Percentiles rank a stretch among this genome's conserved stretches.
Evolutionary conservation across 2,797 vertebrate genomes (phyloP).

Genomic region (Pantherophis alleghaniensis): DNA sequence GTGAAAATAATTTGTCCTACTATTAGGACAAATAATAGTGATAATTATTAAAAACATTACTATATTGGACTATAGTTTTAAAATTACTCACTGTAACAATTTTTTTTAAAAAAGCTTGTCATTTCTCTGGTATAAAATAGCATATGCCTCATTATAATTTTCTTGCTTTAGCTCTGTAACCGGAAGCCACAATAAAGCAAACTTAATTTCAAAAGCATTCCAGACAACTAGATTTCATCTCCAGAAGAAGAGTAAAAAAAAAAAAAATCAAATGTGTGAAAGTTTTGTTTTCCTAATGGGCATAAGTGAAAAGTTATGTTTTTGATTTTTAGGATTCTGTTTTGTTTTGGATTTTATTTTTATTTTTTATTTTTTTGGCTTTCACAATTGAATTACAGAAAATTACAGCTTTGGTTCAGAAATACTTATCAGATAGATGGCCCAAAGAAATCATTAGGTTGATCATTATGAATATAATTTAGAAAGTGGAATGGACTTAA

Average conservation of each 20-base stretch:
- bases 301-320: conserved; percentile 33
- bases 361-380: neutral
- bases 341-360: neutral
- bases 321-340: neutral
- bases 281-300: conserved; percentile 34
- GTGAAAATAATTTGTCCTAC: neutral
- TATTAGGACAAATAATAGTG: conserved; percentile 20
- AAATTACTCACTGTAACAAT: conserved; percentile 47
- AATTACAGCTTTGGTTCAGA: conserved; percentile 32
- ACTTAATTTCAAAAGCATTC: conserved; percentile 26
- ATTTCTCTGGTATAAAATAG: conserved; percentile 51
- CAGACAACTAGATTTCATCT: conserved; percentile 26
- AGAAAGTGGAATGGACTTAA: conserved; percentile 24
- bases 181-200: conserved; percentile 43
- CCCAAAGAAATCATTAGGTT: neutral
- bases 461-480: conserved; percentile 40
- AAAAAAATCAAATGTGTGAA: conserved; percentile 43
- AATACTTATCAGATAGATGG: neutral
- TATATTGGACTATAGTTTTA: conserved; percentile 28
- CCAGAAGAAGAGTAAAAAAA: conserved; percentile 6
- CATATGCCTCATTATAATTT: conserved; percentile 44
- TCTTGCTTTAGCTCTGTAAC: conserved; percentile 43
- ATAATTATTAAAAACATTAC: conserved; percentile 28
- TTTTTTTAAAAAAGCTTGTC: neutral
- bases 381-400: neutral